Evolutionary conservation across 2,888 invertebrate genomes (phyloP).

Genomic region (Mythimna pallens): DNA sequence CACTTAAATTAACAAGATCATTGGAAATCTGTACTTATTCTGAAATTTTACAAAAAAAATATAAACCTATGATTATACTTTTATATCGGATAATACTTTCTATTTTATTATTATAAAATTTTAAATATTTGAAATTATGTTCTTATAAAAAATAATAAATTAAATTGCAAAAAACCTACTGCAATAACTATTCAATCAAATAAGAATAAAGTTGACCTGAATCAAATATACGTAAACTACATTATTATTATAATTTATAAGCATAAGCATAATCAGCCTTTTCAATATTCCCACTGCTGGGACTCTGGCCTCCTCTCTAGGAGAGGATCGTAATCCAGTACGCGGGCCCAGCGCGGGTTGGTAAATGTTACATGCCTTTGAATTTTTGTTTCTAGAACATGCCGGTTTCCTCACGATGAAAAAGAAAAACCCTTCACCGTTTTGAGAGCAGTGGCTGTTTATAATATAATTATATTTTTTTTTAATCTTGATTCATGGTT

Average conservation of each 20-base stretch:
- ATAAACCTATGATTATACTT: slow-evolving; percentile 25
- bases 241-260: too few species aligned
- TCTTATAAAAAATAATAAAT: background rate
- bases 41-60: slow-evolving; percentile 38
- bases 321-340: too few species aligned
- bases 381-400: too few species aligned
- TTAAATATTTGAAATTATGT: slow-evolving; percentile 11
- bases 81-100: slow-evolving; percentile 27
- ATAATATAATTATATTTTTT: too few species aligned
- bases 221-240: background rate
- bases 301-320: too few species aligned
- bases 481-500: background rate
- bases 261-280: too few species aligned
- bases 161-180: background rate
- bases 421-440: too few species aligned
- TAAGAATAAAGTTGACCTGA: background rate
- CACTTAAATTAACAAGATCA: slow-evolving; percentile 70
- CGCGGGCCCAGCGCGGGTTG: too few species aligned
- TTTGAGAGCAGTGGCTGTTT: too few species aligned
- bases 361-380: too few species aligned
- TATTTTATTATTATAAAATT: background rate
- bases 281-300: too few species aligned
- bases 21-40: slow-evolving; percentile 68
- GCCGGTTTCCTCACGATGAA: too few species aligned
- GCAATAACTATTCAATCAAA: slow-evolving; percentile 2